Conservation (phyloP, 2,113 vertebrate genomes). For the Tapirus terrestris region DNA sequence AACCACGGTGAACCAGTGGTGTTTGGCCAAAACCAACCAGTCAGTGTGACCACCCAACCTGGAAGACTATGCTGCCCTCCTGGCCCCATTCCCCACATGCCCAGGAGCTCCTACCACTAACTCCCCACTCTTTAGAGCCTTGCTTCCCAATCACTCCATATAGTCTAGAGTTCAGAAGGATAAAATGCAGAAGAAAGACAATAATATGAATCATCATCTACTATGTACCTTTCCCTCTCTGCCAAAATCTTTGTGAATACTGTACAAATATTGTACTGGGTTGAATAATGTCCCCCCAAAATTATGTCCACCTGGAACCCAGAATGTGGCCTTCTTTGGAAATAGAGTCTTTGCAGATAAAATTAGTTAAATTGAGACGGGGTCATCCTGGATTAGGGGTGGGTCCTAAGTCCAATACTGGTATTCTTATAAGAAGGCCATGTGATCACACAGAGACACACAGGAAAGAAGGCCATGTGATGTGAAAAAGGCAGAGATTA, state of each 20-base stretch:
- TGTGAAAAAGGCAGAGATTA: not conserved
- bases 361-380: not conserved
- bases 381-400: not conserved
- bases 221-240: not conserved
- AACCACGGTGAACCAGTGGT: not conserved
- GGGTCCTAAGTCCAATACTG: not conserved
- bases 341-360: not conserved
- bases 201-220: not conserved
- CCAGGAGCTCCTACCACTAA: not conserved
- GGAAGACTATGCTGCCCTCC: not conserved
- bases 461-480: not conserved
- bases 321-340: not conserved
- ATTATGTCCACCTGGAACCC: not conserved
- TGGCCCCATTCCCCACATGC: not conserved
- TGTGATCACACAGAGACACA: not conserved
- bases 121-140: not conserved
- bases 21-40: not conserved
- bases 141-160: not conserved
- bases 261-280: not conserved
- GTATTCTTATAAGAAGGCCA: not conserved
- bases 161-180: not conserved
- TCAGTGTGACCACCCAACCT: not conserved
- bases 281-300: not conserved
- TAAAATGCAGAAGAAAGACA: not conserved
- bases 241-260: not conserved